A percentile compares a stretch with the other conserved stretches of the same genome.
Evolutionary conservation across 2,113 vertebrate genomes (phyloP).

Genomic region (Uropsilus gracilis): DNA sequence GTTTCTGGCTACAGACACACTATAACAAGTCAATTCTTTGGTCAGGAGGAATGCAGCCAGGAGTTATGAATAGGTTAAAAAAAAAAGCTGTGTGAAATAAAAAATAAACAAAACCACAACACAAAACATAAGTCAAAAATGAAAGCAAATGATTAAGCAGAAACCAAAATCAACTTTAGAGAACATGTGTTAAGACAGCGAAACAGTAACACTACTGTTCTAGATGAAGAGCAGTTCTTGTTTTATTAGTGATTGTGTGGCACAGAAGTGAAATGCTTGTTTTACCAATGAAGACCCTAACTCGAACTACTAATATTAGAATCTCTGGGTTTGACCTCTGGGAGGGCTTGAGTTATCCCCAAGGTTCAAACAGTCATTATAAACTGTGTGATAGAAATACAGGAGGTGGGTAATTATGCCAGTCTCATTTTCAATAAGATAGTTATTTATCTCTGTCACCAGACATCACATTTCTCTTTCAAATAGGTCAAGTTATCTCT

Average conservation of each 20-base stretch:
- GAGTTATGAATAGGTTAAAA: not conserved
- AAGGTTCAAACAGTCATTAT: conserved; percentile 68
- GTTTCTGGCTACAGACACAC: not conserved
- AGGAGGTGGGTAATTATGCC: conserved; percentile 69
- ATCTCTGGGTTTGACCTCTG: not conserved
- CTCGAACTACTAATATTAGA: conserved; percentile 37
- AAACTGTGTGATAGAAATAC: conserved; percentile 70
- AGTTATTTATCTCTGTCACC: conserved; percentile 60
- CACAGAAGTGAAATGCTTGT: conserved; percentile 20
- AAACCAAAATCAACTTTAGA: not conserved
- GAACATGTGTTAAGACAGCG: not conserved
- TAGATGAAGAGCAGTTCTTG: not conserved
- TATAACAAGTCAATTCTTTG: conserved; percentile 32
- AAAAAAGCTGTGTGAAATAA: conserved; percentile 2
- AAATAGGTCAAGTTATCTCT: conserved; percentile 69
- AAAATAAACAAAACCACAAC: not conserved
- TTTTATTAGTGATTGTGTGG: conserved; percentile 32
- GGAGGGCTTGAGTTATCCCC: conserved; percentile 43
- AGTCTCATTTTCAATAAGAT: conserved; percentile 69
- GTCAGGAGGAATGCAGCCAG: conserved; percentile 15
- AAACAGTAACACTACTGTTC: conserved; percentile 3
- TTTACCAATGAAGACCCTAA: conserved; percentile 12
- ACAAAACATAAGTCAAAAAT: conserved; percentile 28
- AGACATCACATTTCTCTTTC: conserved; percentile 62
- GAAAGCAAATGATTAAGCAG: not conserved